Evolutionary conservation across 2,797 vertebrate species (phyloP).

Genomic region (Phrynocephalus vlangalii): DNA sequence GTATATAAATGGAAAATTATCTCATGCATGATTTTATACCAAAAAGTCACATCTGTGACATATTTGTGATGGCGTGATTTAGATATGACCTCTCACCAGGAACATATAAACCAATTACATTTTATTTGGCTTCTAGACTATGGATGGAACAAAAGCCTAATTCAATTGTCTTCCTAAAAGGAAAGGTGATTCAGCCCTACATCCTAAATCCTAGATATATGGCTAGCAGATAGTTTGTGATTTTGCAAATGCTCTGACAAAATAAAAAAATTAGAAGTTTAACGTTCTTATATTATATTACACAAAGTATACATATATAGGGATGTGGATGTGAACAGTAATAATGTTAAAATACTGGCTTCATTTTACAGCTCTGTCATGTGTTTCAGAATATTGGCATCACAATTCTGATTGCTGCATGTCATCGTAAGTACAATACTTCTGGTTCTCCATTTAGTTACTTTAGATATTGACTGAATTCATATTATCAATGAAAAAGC

Average conservation of each 20-base stretch:
- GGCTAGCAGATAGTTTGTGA: not conserved
- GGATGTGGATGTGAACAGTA: not conserved
- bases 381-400: conserved; percentile 69
- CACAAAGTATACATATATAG: not conserved
- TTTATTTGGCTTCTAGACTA: not conserved
- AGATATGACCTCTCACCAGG: not conserved
- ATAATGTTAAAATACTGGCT: conserved; percentile 17
- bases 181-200: not conserved
- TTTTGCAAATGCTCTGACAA: not conserved
- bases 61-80: too few species aligned
- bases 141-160: not conserved
- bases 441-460: not conserved
- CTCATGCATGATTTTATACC: not conserved
- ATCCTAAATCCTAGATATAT: not conserved
- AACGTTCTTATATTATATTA: not conserved
- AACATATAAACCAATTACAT: not conserved
- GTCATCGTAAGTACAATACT: conserved; percentile 69
- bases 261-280: not conserved
- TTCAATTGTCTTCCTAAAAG: not conserved
- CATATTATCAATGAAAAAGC: conserved; percentile 9
- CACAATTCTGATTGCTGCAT: conserved; percentile 67
- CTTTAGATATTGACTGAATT: conserved; percentile 5
- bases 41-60: not conserved
- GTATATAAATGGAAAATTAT: not conserved
- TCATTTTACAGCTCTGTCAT: conserved; percentile 71